Percentiles rank a stretch among this genome's conserved stretches.
These are phyloP conservation scores for Trachythela sp. DNA, from an alignment of 64 coral and sea anemone genomes.

Conservation along the genomic window DNA sequence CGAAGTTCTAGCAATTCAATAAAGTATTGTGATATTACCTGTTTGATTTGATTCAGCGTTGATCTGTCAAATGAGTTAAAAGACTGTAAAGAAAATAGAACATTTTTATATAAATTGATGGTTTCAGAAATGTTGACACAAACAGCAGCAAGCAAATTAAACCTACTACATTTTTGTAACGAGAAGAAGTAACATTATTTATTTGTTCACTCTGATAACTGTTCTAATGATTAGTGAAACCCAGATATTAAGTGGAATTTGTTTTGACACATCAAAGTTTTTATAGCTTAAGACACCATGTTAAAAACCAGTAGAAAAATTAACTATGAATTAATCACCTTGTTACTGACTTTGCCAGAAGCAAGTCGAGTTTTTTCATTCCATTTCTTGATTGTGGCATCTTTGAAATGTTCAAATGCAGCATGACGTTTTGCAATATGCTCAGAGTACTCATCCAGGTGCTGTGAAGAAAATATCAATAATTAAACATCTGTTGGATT, in stretches of 20 bases:
- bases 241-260: no score
- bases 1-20: neutral
- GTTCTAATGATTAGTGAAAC: no score
- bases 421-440: constrained; percentile 75
- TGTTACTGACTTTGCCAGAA: constrained; percentile 84
- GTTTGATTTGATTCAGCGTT: constrained; percentile 77
- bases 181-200: no score
- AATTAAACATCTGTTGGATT: no score
- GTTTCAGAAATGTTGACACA: neutral
- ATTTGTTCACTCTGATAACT: no score
- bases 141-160: no score
- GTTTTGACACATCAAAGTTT: no score
- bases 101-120: neutral
- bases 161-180: no score
- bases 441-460: constrained; percentile 58
- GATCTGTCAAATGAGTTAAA: constrained; percentile 90
- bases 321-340: constrained; percentile 52
- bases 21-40: constrained; percentile 38
- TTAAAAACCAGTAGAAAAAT: neutral
- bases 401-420: constrained; percentile 66
- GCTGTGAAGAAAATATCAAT: constrained; percentile 31
- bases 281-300: no score
- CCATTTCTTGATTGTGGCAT: constrained; percentile 88
- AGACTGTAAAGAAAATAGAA: constrained; percentile 7
- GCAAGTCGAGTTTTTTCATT: constrained; percentile 90